phyloP scores from a whole-genome alignment of 2,888 invertebrate species.

The Dolomedes plantarius region DNA sequence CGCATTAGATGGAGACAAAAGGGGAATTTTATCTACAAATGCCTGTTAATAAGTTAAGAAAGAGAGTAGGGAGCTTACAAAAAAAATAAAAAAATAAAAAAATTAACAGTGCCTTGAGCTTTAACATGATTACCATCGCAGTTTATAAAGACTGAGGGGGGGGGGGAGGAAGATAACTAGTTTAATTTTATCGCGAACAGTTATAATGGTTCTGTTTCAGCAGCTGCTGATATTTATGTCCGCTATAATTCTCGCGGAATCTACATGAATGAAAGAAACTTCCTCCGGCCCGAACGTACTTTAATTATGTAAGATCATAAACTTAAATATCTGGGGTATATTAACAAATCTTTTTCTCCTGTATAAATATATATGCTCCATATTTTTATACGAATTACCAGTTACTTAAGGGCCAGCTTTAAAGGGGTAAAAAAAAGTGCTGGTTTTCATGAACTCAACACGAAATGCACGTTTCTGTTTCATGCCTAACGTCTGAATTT shows the following conservation, averaged over 20 bases:
- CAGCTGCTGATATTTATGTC: not conserved
- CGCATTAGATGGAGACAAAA: not conserved
- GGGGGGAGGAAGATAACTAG: not conserved
- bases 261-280: not conserved
- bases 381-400: no score
- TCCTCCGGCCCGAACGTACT: not conserved
- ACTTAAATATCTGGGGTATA: no score
- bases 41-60: not conserved
- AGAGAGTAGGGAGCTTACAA: no score
- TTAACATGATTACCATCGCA: not conserved
- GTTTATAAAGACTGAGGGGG: not conserved
- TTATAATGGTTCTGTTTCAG: not conserved
- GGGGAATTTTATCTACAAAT: not conserved
- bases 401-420: no score
- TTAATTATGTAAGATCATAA: not conserved
- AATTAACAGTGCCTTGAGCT: not conserved
- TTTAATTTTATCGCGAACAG: not conserved
- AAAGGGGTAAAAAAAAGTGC: no score
- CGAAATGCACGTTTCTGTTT: no score
- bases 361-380: no score
- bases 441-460: no score
- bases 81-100: no score
- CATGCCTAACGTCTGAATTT: no score
- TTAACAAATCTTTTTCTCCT: no score
- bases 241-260: not conserved